These are phyloP conservation scores for Petaurus breviceps DNA, from an alignment of 2,113 vertebrate genomes.

Conservation along the genomic window DNA sequence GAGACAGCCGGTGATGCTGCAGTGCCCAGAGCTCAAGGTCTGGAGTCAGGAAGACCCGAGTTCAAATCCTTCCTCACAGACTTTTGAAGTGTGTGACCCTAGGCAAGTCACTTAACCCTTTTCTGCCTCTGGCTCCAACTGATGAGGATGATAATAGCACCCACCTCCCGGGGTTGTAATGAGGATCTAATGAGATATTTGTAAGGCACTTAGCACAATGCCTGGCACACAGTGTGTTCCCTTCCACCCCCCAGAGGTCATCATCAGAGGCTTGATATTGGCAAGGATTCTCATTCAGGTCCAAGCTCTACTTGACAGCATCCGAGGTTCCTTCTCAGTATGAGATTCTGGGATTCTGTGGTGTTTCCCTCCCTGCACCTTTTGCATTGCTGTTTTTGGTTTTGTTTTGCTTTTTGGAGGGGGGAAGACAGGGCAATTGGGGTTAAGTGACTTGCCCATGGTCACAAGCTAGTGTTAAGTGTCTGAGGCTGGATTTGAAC, in stretches of 20 bases:
- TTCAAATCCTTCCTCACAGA: neutral
- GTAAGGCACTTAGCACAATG: neutral
- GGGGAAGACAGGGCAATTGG: too few species aligned
- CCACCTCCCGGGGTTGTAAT: neutral
- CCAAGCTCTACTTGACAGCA: neutral
- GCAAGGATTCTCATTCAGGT: neutral
- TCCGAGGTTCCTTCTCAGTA: neutral
- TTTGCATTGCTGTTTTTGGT: neutral
- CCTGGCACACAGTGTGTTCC: neutral
- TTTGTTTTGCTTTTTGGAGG: too few species aligned
- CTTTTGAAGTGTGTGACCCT: neutral
- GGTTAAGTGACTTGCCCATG: too few species aligned
- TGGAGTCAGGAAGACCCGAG: neutral
- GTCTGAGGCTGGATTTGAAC: too few species aligned
- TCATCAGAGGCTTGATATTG: neutral
- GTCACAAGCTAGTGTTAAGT: too few species aligned
- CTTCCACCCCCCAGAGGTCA: neutral
- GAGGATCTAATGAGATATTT: neutral
- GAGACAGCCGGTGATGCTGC: neutral
- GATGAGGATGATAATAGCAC: neutral
- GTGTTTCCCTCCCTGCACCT: neutral
- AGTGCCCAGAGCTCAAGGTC: neutral
- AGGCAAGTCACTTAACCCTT: neutral
- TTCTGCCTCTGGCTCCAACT: neutral
- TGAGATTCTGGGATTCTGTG: neutral